A percentile compares a stretch with the other conserved stretches of the same genome.
These are phyloP conservation scores for Rhinella marina DNA, from an alignment of 2,797 vertebrate genomes.

Conservation along the genomic window DNA sequence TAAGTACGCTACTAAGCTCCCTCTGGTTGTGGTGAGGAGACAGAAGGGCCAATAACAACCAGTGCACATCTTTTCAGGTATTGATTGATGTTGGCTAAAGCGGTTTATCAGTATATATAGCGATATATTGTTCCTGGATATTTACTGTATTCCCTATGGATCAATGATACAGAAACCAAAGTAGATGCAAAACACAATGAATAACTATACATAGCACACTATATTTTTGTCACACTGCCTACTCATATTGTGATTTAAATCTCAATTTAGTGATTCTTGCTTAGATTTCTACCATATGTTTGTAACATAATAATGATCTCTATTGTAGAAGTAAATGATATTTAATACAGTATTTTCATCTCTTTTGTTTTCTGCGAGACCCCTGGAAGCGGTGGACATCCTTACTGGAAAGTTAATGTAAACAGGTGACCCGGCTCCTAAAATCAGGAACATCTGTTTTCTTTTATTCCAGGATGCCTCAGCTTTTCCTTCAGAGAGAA, in stretches of 20 bases:
- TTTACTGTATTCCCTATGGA: too few relatives aligned
- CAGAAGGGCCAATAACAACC: too few relatives aligned
- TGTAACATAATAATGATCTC: constrained; percentile 43
- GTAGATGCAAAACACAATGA: background rate
- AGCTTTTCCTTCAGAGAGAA: constrained; percentile 30
- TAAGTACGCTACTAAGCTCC: too few relatives aligned
- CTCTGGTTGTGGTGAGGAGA: too few relatives aligned
- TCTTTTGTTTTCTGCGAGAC: constrained; percentile 28
- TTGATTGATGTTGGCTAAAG: too few relatives aligned
- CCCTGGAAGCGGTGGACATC: background rate
- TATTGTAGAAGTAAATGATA: constrained; percentile 26
- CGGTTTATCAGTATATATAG: too few relatives aligned
- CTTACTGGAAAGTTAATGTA: constrained; percentile 46
- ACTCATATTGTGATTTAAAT: constrained; percentile 31
- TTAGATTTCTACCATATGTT: constrained; percentile 45
- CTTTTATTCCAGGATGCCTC: background rate
- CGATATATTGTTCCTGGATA: too few relatives aligned
- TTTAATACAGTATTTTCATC: constrained; percentile 16
- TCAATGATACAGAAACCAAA: too few relatives aligned
- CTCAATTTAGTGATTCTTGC: constrained; percentile 32
- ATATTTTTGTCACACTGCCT: background rate
- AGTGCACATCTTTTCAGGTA: too few relatives aligned
- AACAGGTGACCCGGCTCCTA: constrained; percentile 29
- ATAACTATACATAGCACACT: background rate
- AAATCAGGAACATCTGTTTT: constrained; percentile 36